Conservation (phyloP, 2,797 vertebrate species). For the Diglossa cyanea region DNA sequence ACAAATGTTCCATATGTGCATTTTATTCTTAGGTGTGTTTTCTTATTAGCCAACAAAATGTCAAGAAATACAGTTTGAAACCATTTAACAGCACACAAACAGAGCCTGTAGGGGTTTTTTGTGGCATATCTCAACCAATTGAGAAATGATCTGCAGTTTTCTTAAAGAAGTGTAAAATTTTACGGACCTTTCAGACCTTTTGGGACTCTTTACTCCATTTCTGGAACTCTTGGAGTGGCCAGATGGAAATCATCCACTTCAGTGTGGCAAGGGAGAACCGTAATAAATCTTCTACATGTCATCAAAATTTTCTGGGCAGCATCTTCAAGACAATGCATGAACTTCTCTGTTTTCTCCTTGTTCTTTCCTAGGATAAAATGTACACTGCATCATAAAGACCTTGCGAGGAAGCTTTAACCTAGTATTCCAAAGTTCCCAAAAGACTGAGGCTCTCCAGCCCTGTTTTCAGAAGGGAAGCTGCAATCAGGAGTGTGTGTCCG, state of each 20-base stretch:
- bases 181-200: conserved; percentile 6
- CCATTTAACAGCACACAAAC: neutral
- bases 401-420: neutral
- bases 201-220: neutral
- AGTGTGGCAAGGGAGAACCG: neutral
- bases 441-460: neutral
- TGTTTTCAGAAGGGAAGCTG: neutral
- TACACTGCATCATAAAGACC: neutral
- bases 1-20: conserved; percentile 33
- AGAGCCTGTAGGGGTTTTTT: neutral
- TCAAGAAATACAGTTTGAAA: conserved; percentile 11
- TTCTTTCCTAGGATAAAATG: neutral
- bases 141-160: neutral
- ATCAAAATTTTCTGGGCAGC: neutral
- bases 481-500: neutral
- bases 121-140: neutral
- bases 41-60: conserved; percentile 32
- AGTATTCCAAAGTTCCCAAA: neutral
- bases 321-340: neutral
- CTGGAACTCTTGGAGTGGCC: neutral
- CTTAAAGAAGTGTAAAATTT: neutral
- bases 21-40: conserved; percentile 16
- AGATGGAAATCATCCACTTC: neutral
- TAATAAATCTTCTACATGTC: neutral
- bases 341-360: neutral